phyloP scores from a whole-genome alignment of 2,113 vertebrate species.

The Thymallus thymallus region DNA sequence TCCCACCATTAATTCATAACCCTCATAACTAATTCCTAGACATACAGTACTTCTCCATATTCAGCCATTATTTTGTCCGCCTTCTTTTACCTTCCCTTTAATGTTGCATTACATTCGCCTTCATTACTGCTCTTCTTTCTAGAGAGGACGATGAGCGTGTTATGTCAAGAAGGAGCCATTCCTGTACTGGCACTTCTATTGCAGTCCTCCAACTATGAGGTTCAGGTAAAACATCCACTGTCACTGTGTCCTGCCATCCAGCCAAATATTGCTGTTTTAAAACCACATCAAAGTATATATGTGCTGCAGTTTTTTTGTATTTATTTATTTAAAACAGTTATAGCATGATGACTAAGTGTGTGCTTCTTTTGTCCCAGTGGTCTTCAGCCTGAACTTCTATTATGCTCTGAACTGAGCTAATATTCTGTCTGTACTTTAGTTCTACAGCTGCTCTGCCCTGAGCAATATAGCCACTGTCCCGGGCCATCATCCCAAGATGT shows the following conservation, averaged over 20 bases:
- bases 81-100: neutral
- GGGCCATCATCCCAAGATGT: constrained; percentile 68
- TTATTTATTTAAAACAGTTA: no score
- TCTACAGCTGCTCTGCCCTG: constrained; percentile 77
- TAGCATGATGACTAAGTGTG: neutral
- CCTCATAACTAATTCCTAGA: neutral
- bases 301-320: neutral
- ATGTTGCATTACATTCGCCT: neutral
- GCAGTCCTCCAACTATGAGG: constrained; percentile 77
- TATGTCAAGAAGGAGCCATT: constrained; percentile 75
- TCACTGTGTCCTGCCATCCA: neutral
- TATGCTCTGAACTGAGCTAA: neutral
- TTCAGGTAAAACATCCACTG: constrained; percentile 65
- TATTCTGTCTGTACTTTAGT: constrained; percentile 54
- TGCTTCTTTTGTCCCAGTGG: neutral
- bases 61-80: no score
- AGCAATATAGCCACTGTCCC: constrained; percentile 70
- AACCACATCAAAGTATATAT: neutral
- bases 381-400: neutral
- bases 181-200: constrained; percentile 74
- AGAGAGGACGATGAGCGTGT: constrained; percentile 69
- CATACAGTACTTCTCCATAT: neutral
- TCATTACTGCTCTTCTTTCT: neutral
- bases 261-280: neutral
- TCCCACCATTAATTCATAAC: no score